Evolutionary conservation across 2,888 invertebrate genomes (phyloP).

Genomic region (Perithous albicinctus): DNA sequence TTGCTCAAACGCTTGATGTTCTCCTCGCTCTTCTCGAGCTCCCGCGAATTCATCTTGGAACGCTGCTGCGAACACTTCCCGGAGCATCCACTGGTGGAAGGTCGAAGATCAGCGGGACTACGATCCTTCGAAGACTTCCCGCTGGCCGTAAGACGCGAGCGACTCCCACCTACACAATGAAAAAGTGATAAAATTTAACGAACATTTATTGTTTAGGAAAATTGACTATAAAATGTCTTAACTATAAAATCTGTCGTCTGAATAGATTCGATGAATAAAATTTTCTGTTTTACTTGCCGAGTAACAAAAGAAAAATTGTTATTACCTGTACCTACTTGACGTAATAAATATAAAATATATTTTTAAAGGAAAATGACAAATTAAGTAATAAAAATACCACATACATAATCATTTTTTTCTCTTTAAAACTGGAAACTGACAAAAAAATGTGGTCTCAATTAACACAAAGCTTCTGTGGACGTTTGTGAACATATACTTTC

Average conservation of each 20-base stretch:
- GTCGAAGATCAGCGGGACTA: conserved; percentile 52
- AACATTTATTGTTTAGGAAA: neutral
- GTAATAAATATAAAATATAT: too few species aligned
- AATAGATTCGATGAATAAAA: too few species aligned
- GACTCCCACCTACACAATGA: conserved; percentile 17
- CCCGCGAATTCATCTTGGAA: conserved; percentile 39
- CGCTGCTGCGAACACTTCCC: conserved; percentile 58
- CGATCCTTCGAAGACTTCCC: conserved; percentile 36
- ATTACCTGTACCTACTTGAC: too few species aligned
- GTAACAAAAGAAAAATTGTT: too few species aligned
- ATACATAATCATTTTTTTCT: too few species aligned
- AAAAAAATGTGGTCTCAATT: too few species aligned
- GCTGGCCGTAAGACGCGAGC: conserved; percentile 36
- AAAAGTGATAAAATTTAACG: neutral
- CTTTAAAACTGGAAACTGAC: too few species aligned
- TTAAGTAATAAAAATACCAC: too few species aligned
- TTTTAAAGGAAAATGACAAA: too few species aligned
- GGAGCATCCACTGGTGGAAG: conserved; percentile 55
- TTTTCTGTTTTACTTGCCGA: too few species aligned
- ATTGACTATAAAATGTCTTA: neutral
- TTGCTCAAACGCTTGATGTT: conserved; percentile 47
- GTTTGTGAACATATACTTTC: too few species aligned
- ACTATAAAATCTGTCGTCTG: neutral
- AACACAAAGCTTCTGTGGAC: too few species aligned
- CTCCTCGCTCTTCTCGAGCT: conserved; percentile 17